Evolutionary conservation across 2,113 vertebrate genomes (phyloP).

Genomic region (Tylochromis polylepis): DNA sequence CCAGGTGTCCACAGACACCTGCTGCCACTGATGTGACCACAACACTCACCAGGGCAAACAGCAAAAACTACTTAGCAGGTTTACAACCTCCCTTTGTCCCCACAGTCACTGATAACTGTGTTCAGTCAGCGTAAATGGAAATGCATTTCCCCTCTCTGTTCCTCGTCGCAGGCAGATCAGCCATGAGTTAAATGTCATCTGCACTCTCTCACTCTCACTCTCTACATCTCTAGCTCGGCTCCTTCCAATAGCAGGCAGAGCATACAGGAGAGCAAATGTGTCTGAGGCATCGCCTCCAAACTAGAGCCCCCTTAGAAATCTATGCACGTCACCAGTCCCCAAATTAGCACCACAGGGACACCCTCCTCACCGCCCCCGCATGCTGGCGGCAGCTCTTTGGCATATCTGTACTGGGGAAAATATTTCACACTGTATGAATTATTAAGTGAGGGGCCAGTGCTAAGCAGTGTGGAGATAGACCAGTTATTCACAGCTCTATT

Average conservation of each 20-base stretch:
- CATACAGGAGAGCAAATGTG: conserved; percentile 48
- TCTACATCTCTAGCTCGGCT: background rate
- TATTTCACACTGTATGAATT: conserved; percentile 78
- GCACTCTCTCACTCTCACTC: background rate
- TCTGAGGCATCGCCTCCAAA: conserved; percentile 44
- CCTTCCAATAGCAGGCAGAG: conserved; percentile 38
- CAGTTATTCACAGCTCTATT: conserved; percentile 77
- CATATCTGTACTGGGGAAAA: conserved; percentile 72
- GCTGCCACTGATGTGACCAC: conserved; percentile 24
- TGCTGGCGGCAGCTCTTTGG: conserved; percentile 68
- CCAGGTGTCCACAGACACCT: conserved; percentile 48
- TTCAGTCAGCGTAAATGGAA: conserved; percentile 48
- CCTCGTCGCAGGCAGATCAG: conserved; percentile 37
- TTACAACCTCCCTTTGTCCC: conserved; percentile 32
- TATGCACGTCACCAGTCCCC: conserved; percentile 68
- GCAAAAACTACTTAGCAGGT: conserved; percentile 58
- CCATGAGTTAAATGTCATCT: conserved; percentile 57
- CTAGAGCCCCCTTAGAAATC: conserved; percentile 65
- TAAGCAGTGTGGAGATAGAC: conserved; percentile 74
- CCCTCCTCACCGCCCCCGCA: conserved; percentile 55
- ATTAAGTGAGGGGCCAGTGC: conserved; percentile 72
- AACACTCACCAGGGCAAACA: conserved; percentile 36
- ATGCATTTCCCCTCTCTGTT: conserved; percentile 25
- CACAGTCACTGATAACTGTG: conserved; percentile 27
- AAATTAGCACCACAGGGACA: conserved; percentile 76